Percentiles rank a stretch among this genome's conserved stretches.
Evolutionary conservation across 2,113 vertebrate species (phyloP).

Genomic region (Pipa parva): DNA sequence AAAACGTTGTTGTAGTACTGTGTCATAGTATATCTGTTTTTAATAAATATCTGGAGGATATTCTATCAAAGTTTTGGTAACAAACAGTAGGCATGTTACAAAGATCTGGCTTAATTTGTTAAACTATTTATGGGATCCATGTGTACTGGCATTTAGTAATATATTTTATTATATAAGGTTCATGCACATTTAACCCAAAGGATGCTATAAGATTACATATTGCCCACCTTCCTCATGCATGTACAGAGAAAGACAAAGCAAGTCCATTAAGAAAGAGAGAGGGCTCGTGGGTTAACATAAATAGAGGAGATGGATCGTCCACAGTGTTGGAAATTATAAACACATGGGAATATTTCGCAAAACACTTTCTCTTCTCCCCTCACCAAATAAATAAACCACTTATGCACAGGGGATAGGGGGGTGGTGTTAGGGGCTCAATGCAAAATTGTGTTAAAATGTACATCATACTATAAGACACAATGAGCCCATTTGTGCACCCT

Average conservation of each 20-base stretch:
- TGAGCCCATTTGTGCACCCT: too few species aligned
- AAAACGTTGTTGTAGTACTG: constrained; percentile 25
- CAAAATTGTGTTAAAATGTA: too few species aligned
- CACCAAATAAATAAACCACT: constrained; percentile 31
- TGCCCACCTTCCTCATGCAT: too few species aligned
- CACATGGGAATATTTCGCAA: constrained; percentile 36
- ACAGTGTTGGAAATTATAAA: constrained; percentile 35
- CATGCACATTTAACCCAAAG: neutral
- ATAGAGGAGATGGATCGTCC: constrained; percentile 20
- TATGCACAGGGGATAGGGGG: constrained; percentile 13
- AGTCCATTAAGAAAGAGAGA: too few species aligned
- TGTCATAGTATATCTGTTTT: constrained; percentile 37
- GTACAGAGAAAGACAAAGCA: too few species aligned
- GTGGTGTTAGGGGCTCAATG: too few species aligned
- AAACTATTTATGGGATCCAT: constrained; percentile 33
- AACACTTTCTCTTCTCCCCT: constrained; percentile 31
- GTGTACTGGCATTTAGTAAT: constrained; percentile 19
- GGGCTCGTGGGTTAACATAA: too few species aligned
- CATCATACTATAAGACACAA: too few species aligned
- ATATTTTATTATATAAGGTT: constrained; percentile 1
- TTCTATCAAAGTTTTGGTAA: constrained; percentile 38
- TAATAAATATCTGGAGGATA: constrained; percentile 37
- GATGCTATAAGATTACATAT: too few species aligned
- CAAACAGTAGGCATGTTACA: constrained; percentile 42
- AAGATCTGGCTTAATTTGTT: constrained; percentile 36